Percentiles rank a stretch among this genome's conserved stretches.
Conservation (phyloP, 2,797 vertebrate genomes). For the Tragopan temminckii region DNA sequence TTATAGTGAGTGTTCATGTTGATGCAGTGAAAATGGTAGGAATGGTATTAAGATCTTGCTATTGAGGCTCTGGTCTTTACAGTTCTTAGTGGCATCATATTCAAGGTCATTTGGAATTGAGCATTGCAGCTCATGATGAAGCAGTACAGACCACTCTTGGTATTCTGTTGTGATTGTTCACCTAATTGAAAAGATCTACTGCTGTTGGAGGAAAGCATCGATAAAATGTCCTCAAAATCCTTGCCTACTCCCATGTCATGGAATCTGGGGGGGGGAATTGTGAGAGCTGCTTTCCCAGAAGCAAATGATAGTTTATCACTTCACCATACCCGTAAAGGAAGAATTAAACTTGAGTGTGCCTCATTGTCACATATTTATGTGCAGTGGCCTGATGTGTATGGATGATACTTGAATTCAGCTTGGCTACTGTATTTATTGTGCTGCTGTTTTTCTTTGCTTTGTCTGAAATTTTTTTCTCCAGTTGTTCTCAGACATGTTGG, state of each 20-base stretch:
- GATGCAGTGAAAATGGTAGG: not conserved
- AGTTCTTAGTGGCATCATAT: fast-evolving
- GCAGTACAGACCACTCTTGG: not conserved
- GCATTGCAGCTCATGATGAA: not conserved
- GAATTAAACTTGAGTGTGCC: not conserved
- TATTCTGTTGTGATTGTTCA: not conserved
- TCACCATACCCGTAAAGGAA: not conserved
- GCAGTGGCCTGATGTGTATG: not conserved
- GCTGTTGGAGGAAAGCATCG: not conserved
- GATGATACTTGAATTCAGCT: not conserved
- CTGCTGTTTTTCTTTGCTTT: not conserved
- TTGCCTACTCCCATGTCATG: not conserved
- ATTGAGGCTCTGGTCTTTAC: not conserved
- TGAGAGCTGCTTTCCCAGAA: not conserved
- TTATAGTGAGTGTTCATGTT: not conserved
- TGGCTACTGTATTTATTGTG: not conserved
- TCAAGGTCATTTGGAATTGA: not conserved
- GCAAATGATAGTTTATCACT: not conserved
- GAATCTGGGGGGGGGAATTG: not conserved
- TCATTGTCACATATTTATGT: not conserved
- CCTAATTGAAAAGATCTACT: not conserved
- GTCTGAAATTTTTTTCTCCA: not conserved
- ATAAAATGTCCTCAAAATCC: not conserved
- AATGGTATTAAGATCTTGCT: not conserved
- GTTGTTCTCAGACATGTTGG: not conserved